Percentiles rank a stretch among this genome's conserved stretches.
phyloP scores from a whole-genome alignment of 2,888 invertebrate species.

The Holacanthella duospinosa region DNA sequence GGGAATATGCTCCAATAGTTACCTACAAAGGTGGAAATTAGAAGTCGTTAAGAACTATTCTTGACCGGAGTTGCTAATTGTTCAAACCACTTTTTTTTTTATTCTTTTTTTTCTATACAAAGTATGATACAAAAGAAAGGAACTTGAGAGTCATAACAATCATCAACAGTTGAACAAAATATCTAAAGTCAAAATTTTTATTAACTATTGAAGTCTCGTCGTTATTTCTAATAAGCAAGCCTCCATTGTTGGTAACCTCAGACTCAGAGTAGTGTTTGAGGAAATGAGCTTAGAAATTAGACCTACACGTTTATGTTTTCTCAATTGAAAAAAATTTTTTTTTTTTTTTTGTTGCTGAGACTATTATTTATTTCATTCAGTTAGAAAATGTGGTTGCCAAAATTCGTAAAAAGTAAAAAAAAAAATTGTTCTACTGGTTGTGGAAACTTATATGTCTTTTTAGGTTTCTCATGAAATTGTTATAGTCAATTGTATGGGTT shows the following conservation, averaged over 20 bases:
- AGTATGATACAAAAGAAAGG: neutral
- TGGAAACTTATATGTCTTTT: too few relatives aligned
- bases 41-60: neutral
- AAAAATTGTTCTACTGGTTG: neutral
- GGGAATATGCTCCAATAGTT: too few relatives aligned
- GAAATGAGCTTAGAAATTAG: neutral
- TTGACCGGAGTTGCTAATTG: neutral
- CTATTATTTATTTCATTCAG: too few relatives aligned
- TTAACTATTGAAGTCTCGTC: too few relatives aligned
- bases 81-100: neutral
- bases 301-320: neutral
- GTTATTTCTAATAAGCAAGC: too few relatives aligned
- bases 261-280: neutral
- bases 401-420: neutral
- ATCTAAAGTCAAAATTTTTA: neutral
- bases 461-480: too few relatives aligned
- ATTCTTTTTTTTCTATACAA: neutral
- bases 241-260: too few relatives aligned
- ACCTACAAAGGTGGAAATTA: neutral
- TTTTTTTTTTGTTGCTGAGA: too few relatives aligned
- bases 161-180: neutral
- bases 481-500: too few relatives aligned
- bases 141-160: conserved; percentile 1
- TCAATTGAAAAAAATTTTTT: neutral
- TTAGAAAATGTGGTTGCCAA: neutral